A percentile compares a stretch with the other conserved stretches of the same genome.
Evolutionary conservation across 1,140 invertebrate genomes (phyloP).

Genomic region (Lepidurus apus): DNA sequence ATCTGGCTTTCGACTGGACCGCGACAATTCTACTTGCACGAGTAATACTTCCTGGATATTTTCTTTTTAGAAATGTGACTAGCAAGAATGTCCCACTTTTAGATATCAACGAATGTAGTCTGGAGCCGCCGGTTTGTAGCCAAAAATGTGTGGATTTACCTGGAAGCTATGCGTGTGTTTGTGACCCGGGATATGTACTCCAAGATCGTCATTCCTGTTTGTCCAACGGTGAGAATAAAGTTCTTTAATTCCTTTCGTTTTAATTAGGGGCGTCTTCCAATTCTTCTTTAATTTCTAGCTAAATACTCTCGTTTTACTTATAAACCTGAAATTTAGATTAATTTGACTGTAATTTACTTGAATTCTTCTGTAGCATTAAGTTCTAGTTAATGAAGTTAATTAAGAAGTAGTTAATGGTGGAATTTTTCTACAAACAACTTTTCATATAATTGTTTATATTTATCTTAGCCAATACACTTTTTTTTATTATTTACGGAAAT

Average conservation of each 20-base stretch:
- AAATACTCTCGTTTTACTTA: too few relatives aligned
- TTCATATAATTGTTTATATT: too few relatives aligned
- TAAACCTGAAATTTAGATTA: too few relatives aligned
- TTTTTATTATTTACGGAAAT: constrained; percentile 14
- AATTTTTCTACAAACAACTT: too few relatives aligned
- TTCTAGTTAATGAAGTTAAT: too few relatives aligned
- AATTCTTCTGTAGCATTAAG: too few relatives aligned
- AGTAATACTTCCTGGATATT: constrained; percentile 7
- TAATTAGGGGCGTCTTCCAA: background rate
- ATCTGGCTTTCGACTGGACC: constrained; percentile 17
- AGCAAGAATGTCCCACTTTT: constrained; percentile 38
- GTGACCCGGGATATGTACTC: constrained; percentile 51
- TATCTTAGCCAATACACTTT: too few relatives aligned
- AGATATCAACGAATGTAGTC: constrained; percentile 58
- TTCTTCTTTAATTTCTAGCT: background rate
- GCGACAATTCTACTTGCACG: background rate
- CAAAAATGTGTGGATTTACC: constrained; percentile 55
- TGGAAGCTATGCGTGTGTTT: constrained; percentile 54
- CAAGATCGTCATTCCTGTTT: constrained; percentile 46
- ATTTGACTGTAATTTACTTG: too few relatives aligned
- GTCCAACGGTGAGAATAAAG: constrained; percentile 49
- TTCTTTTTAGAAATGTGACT: background rate
- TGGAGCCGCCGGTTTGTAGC: constrained; percentile 49
- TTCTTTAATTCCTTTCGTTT: constrained; percentile 41
- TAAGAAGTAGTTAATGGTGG: too few relatives aligned